Evolutionary conservation across 2,113 vertebrate species (phyloP).

Genomic region (Condylura cristata): DNA sequence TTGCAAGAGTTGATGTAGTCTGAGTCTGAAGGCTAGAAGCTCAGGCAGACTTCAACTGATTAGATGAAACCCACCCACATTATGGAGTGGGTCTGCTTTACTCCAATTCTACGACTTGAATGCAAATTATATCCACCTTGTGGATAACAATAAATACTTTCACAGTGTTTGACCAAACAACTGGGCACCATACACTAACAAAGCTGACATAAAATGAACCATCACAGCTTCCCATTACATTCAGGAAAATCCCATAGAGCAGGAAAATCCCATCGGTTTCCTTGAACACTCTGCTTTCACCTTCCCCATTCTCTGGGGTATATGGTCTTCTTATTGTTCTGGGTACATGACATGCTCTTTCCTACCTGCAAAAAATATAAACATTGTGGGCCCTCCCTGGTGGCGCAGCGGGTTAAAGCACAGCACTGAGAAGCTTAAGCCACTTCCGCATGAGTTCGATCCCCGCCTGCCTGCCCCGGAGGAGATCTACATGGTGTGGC

Average conservation of each 20-base stretch:
- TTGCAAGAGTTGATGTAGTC: background rate
- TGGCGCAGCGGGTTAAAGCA: too few species aligned
- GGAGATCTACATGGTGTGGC: too few species aligned
- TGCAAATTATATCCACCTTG: background rate
- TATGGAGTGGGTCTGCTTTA: background rate
- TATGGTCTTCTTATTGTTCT: background rate
- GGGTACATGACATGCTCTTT: background rate
- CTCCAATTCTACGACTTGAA: background rate
- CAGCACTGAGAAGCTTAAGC: too few species aligned
- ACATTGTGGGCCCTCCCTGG: too few species aligned
- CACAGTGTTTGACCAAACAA: background rate
- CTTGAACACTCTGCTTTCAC: background rate
- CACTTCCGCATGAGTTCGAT: too few species aligned
- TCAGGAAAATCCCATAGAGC: background rate
- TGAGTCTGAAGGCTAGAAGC: background rate
- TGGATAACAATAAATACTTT: too few species aligned
- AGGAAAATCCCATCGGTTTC: background rate
- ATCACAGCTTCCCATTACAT: background rate
- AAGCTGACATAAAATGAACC: conserved; percentile 23
- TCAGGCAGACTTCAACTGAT: background rate
- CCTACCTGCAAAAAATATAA: background rate
- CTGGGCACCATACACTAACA: background rate
- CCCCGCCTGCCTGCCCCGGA: too few species aligned
- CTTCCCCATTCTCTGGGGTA: background rate
- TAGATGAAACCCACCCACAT: background rate